phyloP scores from a whole-genome alignment of 1,140 invertebrate genomes.

The Leptinotarsa defecta region DNA sequence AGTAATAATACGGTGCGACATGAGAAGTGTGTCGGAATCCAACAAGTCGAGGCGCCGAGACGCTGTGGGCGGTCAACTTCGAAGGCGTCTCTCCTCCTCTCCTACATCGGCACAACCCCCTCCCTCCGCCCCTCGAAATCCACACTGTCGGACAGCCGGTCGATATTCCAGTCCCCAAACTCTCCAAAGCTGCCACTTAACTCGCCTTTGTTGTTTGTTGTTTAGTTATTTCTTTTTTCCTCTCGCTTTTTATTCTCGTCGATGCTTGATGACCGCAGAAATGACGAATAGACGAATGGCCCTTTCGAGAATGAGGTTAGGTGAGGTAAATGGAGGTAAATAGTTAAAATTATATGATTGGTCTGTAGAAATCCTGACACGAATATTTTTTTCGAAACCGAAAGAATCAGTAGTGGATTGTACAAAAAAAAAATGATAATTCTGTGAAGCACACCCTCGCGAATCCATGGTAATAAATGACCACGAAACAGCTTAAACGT shows the following conservation, averaged over 20 bases:
- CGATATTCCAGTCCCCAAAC: constrained; percentile 34
- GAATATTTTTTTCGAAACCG: no score
- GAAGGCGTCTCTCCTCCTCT: constrained; percentile 29
- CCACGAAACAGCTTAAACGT: no score
- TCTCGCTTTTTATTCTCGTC: constrained; percentile 13
- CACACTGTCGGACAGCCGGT: constrained; percentile 27
- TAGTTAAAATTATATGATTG: no score
- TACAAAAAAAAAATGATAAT: no score
- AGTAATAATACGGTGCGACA: constrained; percentile 50
- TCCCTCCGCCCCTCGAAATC: constrained; percentile 23
- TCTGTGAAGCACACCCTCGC: no score
- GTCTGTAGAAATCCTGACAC: no score
- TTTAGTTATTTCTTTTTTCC: constrained; percentile 34
- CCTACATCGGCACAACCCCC: constrained; percentile 3
- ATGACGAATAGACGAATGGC: background rate
- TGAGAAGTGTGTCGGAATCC: constrained; percentile 52
- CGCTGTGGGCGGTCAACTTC: constrained; percentile 50
- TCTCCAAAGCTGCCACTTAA: constrained; percentile 38
- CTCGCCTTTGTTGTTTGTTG: constrained; percentile 40
- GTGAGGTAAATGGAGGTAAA: background rate
- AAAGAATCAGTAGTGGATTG: no score
- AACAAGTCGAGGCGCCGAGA: constrained; percentile 52
- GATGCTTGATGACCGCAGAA: constrained; percentile 14
- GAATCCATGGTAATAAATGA: no score
- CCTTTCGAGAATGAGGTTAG: background rate